These are phyloP conservation scores for Sogatella furcifera DNA, from an alignment of 1,140 invertebrate genomes.

Conservation along the genomic window DNA sequence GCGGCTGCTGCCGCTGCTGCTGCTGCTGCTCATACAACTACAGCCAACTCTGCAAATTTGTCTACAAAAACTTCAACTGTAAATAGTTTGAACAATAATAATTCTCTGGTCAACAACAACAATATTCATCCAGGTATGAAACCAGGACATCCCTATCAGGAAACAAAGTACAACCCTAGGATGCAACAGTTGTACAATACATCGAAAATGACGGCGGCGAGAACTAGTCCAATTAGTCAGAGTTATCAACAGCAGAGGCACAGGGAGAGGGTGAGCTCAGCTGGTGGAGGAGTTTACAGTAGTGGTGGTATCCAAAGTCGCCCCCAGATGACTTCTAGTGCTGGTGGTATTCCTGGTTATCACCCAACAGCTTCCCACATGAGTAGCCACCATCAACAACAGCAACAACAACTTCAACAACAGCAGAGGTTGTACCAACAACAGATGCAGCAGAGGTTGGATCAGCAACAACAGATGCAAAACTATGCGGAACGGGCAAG, in stretches of 20 bases:
- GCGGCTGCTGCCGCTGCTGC: not conserved
- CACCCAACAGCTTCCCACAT: not conserved
- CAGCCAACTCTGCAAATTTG: not conserved
- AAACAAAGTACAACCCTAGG: constrained; percentile 11
- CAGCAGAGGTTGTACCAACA: not conserved
- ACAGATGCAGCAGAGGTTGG: not conserved
- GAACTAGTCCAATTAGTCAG: constrained; percentile 36
- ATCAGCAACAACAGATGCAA: not conserved
- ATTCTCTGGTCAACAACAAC: not conserved
- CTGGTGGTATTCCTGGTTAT: not conserved
- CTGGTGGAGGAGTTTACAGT: not conserved
- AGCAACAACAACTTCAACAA: constrained; percentile 8
- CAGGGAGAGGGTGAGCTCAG: not conserved
- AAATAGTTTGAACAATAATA: not conserved
- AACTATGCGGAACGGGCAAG: not conserved
- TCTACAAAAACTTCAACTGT: not conserved
- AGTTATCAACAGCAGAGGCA: constrained; percentile 27
- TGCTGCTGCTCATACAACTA: not conserved
- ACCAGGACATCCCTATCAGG: constrained; percentile 8
- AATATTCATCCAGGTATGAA: constrained; percentile 9
- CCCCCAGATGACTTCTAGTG: not conserved
- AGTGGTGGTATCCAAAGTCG: not conserved
- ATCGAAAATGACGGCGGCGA: constrained; percentile 27
- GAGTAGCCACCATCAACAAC: not conserved
- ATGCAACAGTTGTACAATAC: constrained; percentile 1